A percentile compares a stretch with the other conserved stretches of the same genome.
Conservation (phyloP, 2,797 vertebrate species). For the Pseudomugil gertrudae region DNA sequence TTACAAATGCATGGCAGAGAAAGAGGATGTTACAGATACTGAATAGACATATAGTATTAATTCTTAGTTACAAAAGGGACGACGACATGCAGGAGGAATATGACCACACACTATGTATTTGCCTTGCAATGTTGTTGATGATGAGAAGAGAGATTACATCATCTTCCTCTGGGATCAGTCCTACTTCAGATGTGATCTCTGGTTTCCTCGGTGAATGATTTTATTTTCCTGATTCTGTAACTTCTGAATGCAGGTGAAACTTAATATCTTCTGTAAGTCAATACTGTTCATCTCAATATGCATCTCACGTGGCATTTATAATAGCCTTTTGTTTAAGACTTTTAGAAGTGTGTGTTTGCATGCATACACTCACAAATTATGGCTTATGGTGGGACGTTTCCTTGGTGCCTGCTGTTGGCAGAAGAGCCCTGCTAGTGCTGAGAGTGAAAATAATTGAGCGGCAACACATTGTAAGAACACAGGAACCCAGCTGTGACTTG, state of each 20-base stretch:
- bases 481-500: slow-evolving; percentile 45
- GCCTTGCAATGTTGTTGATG: slow-evolving; percentile 13
- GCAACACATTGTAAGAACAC: slow-evolving; percentile 16
- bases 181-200: slow-evolving; percentile 1
- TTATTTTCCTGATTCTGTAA: slow-evolving; percentile 1
- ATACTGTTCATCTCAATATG: slow-evolving; percentile 36
- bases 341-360: background rate
- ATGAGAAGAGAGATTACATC: no score
- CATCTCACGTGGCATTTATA: slow-evolving; percentile 62
- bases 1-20: background rate
- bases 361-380: slow-evolving; percentile 8
- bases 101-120: background rate
- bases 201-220: background rate
- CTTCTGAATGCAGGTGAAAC: slow-evolving; percentile 5
- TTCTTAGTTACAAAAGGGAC: no score
- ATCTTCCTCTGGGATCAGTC: background rate
- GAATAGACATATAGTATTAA: background rate
- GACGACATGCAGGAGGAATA: no score
- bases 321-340: slow-evolving; percentile 29
- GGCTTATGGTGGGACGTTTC: slow-evolving; percentile 17
- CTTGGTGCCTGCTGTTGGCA: slow-evolving; percentile 36
- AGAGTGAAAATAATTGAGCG: slow-evolving; percentile 16
- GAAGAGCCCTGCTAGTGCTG: slow-evolving; percentile 8
- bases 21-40: background rate
- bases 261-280: slow-evolving; percentile 14